These are phyloP conservation scores for Phortica okadai DNA, from an alignment of 2,888 invertebrate species.

Conservation along the genomic window DNA sequence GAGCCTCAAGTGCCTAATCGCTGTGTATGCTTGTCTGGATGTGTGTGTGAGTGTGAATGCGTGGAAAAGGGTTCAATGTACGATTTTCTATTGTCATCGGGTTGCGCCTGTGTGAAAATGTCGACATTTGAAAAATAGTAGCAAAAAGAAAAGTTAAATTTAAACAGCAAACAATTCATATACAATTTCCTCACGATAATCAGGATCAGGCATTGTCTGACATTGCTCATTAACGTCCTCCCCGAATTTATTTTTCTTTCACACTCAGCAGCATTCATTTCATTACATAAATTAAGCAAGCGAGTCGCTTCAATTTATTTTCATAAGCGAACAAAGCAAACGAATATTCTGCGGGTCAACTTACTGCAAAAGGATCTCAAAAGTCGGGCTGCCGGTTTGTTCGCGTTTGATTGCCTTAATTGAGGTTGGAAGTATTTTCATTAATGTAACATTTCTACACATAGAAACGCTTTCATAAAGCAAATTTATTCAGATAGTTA, in stretches of 20 bases:
- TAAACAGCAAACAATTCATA: background rate
- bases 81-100: slow-evolving; percentile 56
- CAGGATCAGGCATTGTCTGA: slow-evolving; percentile 43
- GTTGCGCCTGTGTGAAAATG: slow-evolving; percentile 56
- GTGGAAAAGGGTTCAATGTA: slow-evolving; percentile 65
- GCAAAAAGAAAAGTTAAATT: slow-evolving; percentile 3
- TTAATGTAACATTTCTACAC: slow-evolving; percentile 30
- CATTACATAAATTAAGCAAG: slow-evolving; percentile 56
- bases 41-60: slow-evolving; percentile 39
- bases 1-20: slow-evolving; percentile 24
- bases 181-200: slow-evolving; percentile 51
- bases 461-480: slow-evolving; percentile 14
- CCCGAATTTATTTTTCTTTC: background rate
- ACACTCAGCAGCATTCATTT: slow-evolving; percentile 34
- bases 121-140: slow-evolving; percentile 7
- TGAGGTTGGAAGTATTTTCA: slow-evolving; percentile 52
- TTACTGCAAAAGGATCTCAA: slow-evolving; percentile 29
- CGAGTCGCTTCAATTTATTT: slow-evolving; percentile 42
- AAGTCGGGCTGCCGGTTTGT: background rate
- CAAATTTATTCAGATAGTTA: slow-evolving; percentile 37
- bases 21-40: slow-evolving; percentile 6
- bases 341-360: slow-evolving; percentile 57
- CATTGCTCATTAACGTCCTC: slow-evolving; percentile 24
- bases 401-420: slow-evolving; percentile 61
- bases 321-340: slow-evolving; percentile 9